Evolutionary conservation across 2,113 vertebrate genomes (phyloP), one percentile per base, ranked within the genome.

Genomic region (Apaloderma vittatum): DNA sequence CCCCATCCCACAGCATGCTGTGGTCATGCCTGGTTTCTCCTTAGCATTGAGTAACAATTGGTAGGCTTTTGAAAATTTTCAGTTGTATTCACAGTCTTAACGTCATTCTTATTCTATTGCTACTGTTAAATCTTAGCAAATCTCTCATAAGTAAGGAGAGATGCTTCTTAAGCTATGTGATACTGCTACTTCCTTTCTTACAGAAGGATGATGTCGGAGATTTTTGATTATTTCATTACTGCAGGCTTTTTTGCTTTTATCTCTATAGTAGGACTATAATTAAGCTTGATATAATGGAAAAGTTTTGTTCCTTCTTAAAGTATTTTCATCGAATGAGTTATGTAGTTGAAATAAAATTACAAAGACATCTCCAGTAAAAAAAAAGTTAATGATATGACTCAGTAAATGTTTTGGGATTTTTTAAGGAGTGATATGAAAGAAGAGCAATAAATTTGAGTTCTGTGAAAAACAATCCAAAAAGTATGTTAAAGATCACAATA

Each of bases 201-300:
- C 32, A 68, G 26, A 83, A 77, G 15, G 26, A 48, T 74, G 11
- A 55, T 74, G n/a, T 4, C 26, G 43, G 15, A 17, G 2, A 24
- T 76, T 81, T 73, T 51, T 15, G 30, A 67, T 86, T 89, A 65
- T 87, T 96, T 93, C 37, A 71, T 84, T 93, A 75, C 23, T 78
- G 34, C 11, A 65, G 16, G 24, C 24, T 54, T 96, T 92, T 92
- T 71, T 84, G 11, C 17, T 77, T 91, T 91, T 86, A 78, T 91
- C 15, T 27, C 57, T 24, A 6, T 49, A 66, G 32, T 61, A 81
- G 57, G 15, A 21, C 48, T 81, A 81, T 85, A 86, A 84, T 81
- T 93, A 92, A 88, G 12, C 21, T 78, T 91, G 43, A 59, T 96
- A 63, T 37, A 88, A 91, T 57, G 84, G 11, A 45, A 89, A 87